Percentiles rank a stretch among this genome's conserved stretches.
Evolutionary conservation across 2,113 vertebrate genomes (phyloP).

Genomic region (Monarcha castaneiventris): DNA sequence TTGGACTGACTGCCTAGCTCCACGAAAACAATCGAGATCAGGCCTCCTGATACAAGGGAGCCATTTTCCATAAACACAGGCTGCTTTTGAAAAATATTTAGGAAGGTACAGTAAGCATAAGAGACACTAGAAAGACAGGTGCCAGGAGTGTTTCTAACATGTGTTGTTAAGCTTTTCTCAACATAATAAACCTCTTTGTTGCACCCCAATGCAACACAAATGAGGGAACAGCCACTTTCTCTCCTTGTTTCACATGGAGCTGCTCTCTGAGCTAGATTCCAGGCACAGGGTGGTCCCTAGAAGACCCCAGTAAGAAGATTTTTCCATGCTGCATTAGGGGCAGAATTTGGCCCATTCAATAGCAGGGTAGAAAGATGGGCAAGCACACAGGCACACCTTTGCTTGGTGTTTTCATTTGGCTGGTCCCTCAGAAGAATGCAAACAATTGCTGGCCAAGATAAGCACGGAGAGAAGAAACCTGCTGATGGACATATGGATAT

Average conservation of each 20-base stretch:
- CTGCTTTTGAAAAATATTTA: not conserved
- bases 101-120: not conserved
- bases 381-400: not conserved
- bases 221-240: not conserved
- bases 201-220: not conserved
- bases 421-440: not conserved
- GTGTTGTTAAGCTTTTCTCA: not conserved
- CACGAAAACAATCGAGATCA: not conserved
- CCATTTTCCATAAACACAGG: not conserved
- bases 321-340: not conserved
- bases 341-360: not conserved
- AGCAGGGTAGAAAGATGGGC: not conserved
- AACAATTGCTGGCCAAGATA: not conserved
- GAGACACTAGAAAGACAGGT: not conserved
- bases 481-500: not conserved
- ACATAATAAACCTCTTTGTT: not conserved
- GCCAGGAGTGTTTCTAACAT: not conserved
- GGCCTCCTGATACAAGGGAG: not conserved
- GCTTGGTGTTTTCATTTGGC: not conserved
- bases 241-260: not conserved
- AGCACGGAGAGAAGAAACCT: not conserved
- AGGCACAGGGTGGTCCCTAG: not conserved
- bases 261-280: not conserved
- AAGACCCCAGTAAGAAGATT: not conserved
- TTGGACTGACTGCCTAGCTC: not conserved